Conservation (phyloP, 30 jellyfish, hydroid and myxozoan genomes). For the Turritopsis rubra region DNA sequence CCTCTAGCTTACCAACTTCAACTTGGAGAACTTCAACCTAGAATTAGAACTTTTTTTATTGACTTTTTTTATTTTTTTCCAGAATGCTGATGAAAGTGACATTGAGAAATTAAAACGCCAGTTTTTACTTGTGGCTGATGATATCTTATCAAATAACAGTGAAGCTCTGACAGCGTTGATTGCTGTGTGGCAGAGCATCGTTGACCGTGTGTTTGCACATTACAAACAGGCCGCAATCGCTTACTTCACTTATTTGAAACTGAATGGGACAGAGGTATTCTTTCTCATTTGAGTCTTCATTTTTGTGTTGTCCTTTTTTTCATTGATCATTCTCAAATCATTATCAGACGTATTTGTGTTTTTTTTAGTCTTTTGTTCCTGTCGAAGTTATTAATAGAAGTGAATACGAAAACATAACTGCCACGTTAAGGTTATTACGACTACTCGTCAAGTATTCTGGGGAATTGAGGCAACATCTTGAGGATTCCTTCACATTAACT, state of each 20-base stretch:
- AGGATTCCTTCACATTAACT: slow-evolving; percentile 66
- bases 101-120: slow-evolving; percentile 62
- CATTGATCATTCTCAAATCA: not conserved
- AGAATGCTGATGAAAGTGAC: slow-evolving; percentile 26
- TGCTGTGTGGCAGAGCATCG: slow-evolving; percentile 60
- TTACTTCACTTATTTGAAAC: slow-evolving; percentile 70
- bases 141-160: slow-evolving; percentile 35
- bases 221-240: slow-evolving; percentile 91
- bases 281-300: not conserved
- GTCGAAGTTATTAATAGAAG: slow-evolving; percentile 22
- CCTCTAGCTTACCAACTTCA: too few relatives aligned
- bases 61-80: not conserved
- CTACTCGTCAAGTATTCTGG: slow-evolving; percentile 91
- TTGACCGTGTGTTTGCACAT: slow-evolving; percentile 87
- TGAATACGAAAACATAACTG: slow-evolving; percentile 93
- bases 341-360: not conserved
- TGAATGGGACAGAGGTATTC: slow-evolving; percentile 75
- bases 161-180: slow-evolving; percentile 34
- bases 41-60: not conserved
- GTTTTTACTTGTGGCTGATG: slow-evolving; percentile 44
- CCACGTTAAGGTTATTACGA: slow-evolving; percentile 82
- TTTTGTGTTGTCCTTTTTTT: not conserved
- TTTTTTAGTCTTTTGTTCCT: slow-evolving; percentile 19
- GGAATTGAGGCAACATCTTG: slow-evolving; percentile 77
- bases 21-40: too few relatives aligned